Conservation (phyloP, 2,797 vertebrate species). For the Botia almorhae region DNA sequence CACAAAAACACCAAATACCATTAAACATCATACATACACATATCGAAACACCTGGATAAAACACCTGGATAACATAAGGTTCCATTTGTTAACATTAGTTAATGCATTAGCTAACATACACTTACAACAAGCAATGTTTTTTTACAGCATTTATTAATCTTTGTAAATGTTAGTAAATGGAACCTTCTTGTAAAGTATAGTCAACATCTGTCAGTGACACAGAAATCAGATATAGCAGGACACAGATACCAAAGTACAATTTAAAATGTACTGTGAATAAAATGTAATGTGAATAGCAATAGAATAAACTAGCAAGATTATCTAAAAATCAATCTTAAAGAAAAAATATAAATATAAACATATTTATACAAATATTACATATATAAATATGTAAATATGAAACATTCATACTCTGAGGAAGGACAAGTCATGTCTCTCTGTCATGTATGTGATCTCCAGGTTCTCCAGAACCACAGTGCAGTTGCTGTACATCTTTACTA, state of each 20-base stretch:
- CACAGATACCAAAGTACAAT: no score
- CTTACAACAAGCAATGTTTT: no score
- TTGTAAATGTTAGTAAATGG: neutral
- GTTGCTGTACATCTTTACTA: conserved; percentile 92
- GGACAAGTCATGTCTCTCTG: conserved; percentile 83
- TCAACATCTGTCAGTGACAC: no score
- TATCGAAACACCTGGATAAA: no score
- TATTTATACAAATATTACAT: no score
- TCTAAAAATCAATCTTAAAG: neutral
- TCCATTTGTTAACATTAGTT: neutral
- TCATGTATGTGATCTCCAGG: conserved; percentile 89
- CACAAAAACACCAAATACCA: neutral
- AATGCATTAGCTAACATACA: neutral
- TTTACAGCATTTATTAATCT: no score
- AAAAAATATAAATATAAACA: no score
- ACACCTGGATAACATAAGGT: neutral
- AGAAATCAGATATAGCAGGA: no score
- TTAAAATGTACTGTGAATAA: no score
- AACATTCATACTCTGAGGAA: conserved; percentile 85
- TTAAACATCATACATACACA: neutral
- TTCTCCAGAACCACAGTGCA: conserved; percentile 94
- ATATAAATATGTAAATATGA: neutral
- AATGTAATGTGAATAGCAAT: neutral
- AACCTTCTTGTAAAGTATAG: neutral
- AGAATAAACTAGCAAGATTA: neutral